Evolutionary conservation across 92 coral and sea anemone genomes (phyloP).

Genomic region (Phenganax stokvisi): DNA sequence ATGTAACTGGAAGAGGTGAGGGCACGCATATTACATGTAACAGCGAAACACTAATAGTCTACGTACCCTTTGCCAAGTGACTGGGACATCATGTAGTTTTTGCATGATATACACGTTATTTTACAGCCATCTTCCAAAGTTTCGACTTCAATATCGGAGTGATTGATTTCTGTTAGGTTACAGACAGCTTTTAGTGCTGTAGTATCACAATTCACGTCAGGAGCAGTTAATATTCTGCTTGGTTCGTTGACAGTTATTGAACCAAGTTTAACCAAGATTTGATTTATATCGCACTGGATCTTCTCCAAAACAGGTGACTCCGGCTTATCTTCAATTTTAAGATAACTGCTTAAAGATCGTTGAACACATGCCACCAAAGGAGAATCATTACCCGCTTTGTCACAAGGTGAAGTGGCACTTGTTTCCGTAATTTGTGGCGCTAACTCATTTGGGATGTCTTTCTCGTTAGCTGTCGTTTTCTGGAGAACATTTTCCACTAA

Average conservation of each 20-base stretch:
- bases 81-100: conserved; percentile 2
- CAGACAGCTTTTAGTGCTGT: conserved; percentile 7
- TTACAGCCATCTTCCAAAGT: conserved; percentile 27
- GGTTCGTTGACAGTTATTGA: not conserved
- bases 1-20: no score
- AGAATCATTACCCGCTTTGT: not conserved
- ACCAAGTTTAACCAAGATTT: not conserved
- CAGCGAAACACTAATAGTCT: not conserved
- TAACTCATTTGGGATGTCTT: no score
- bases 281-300: not conserved
- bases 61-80: conserved; percentile 9
- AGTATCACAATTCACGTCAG: conserved; percentile 20
- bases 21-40: no score
- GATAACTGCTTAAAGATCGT: not conserved
- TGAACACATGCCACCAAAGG: not conserved
- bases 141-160: conserved; percentile 15
- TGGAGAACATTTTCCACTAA: no score
- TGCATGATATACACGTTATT: conserved; percentile 8
- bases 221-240: not conserved
- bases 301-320: not conserved
- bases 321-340: conserved; percentile 1
- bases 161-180: conserved; percentile 15
- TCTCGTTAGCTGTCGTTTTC: no score
- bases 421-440: no score
- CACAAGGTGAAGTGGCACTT: no score